phyloP scores from a whole-genome alignment of 2,113 vertebrate species.

The Centropus unirufus region DNA sequence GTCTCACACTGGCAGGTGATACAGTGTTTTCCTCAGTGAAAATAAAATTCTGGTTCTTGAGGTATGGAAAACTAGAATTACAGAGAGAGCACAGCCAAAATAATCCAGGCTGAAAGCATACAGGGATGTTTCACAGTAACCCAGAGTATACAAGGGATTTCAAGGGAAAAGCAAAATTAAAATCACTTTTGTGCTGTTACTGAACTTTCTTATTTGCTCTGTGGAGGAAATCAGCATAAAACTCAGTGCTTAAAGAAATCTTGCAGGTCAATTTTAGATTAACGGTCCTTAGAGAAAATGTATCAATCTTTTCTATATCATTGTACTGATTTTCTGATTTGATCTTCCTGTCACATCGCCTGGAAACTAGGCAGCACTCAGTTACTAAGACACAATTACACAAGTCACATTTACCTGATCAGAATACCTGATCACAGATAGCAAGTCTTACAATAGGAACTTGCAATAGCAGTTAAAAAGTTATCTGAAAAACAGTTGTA shows the following conservation, averaged over 20 bases:
- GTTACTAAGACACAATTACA: neutral
- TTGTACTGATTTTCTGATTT: neutral
- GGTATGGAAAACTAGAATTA: neutral
- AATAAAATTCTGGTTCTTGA: neutral
- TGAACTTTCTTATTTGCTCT: neutral
- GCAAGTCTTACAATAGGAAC: neutral
- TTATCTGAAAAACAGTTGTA: neutral
- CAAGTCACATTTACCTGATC: neutral
- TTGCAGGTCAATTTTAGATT: neutral
- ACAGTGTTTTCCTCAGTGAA: neutral
- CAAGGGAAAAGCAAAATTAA: neutral
- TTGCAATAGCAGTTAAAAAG: neutral
- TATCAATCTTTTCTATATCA: neutral
- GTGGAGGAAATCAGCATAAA: neutral
- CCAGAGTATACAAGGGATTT: neutral
- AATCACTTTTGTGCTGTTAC: neutral
- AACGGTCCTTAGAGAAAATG: neutral
- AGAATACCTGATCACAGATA: neutral
- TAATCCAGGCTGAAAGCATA: neutral
- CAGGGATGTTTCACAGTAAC: neutral
- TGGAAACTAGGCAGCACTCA: neutral
- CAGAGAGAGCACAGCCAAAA: neutral
- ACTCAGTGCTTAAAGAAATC: neutral
- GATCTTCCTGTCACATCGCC: neutral
- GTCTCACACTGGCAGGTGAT: neutral